Conservation (phyloP, 2,113 vertebrate species). For the Calidris pygmaea region DNA sequence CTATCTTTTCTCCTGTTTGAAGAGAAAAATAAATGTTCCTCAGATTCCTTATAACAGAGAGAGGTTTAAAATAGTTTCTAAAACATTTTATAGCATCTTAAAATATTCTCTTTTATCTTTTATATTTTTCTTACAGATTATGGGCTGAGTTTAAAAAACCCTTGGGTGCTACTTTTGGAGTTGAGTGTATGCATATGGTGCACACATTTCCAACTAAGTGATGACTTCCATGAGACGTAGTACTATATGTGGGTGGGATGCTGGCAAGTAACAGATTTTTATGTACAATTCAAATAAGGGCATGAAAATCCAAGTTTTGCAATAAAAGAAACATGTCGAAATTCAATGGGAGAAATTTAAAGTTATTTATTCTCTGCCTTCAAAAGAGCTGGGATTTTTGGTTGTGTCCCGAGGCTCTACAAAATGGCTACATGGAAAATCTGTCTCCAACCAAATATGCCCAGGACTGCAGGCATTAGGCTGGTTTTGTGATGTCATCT, state of each 20-base stretch:
- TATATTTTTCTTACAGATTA: conserved; percentile 74
- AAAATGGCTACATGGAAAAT: conserved; percentile 30
- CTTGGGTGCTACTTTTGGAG: conserved; percentile 75
- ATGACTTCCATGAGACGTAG: conserved; percentile 62
- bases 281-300: conserved; percentile 65
- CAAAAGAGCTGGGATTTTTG: conserved; percentile 33
- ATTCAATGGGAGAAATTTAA: conserved; percentile 27
- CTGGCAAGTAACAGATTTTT: conserved; percentile 49
- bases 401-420: conserved; percentile 15
- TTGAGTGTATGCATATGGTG: conserved; percentile 73
- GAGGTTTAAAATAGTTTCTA: conserved; percentile 67
- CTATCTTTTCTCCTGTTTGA: conserved; percentile 51
- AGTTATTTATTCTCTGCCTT: conserved; percentile 19
- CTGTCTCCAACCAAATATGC: conserved; percentile 48
- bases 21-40: conserved; percentile 56
- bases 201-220: conserved; percentile 72
- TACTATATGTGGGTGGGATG: conserved; percentile 53
- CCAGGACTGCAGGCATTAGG: conserved; percentile 25
- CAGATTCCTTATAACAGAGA: conserved; percentile 37
- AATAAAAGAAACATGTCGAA: conserved; percentile 42
- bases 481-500: conserved; percentile 60
- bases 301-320: conserved; percentile 51
- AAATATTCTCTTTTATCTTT: conserved; percentile 79
- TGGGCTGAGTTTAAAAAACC: conserved; percentile 75
- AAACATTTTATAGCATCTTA: conserved; percentile 74